Percentiles rank a stretch among this genome's conserved stretches.
Conservation (phyloP, 2,113 vertebrate genomes). For the Dicentrarchus labrax region DNA sequence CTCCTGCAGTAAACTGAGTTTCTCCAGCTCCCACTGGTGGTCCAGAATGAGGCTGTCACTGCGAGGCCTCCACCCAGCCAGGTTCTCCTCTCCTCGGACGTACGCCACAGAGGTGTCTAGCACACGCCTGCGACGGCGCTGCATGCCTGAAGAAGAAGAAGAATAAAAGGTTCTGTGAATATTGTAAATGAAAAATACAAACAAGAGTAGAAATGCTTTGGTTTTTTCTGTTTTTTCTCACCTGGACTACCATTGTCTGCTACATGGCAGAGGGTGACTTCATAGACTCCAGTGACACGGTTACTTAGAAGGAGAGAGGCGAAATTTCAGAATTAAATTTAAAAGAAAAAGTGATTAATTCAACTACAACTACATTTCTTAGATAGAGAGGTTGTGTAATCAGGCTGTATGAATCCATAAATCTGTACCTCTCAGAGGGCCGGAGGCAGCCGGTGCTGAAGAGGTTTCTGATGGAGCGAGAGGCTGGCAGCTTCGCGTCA, state of each 20-base stretch:
- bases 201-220: too few species aligned
- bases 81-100: constrained; percentile 95
- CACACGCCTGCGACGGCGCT: constrained; percentile 93
- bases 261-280: constrained; percentile 93
- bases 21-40: constrained; percentile 98
- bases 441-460: constrained; percentile 95
- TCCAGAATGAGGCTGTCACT: constrained; percentile 98
- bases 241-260: constrained; percentile 97
- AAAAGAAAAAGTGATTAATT: neutral
- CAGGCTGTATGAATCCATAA: neutral
- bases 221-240: constrained; percentile 56
- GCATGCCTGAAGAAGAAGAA: constrained; percentile 88
- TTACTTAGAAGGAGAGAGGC: constrained; percentile 83
- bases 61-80: constrained; percentile 96
- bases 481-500: constrained; percentile 94
- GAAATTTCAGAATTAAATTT: neutral
- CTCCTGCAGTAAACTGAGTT: constrained; percentile 97
- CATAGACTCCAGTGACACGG: constrained; percentile 95
- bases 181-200: neutral
- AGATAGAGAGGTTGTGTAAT: neutral
- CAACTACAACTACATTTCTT: neutral
- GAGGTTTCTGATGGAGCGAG: constrained; percentile 95
- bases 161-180: neutral
- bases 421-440: constrained; percentile 90
- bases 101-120: constrained; percentile 98